Base-by-base conservation (phyloP, 2,797 vertebrate species). In the Enteromius mattozi region DNA sequence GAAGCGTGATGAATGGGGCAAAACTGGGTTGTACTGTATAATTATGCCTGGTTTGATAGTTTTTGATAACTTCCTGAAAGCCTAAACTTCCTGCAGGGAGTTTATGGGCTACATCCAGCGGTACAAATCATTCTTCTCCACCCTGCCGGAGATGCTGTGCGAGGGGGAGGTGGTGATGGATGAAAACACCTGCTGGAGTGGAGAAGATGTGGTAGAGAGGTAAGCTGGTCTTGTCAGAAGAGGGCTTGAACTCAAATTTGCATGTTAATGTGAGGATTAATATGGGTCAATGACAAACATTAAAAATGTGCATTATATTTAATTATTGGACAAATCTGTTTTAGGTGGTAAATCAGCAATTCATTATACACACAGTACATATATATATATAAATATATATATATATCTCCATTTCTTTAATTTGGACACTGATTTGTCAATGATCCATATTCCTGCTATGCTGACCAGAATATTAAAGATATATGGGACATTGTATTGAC, bases 141-240 rank as follows among this genome's bases (percentile, higher is more conserved):
- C 95, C 37, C 87, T 97, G 86, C 95, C 97, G 40, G 96, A 96
- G 86, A 93, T 95, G 87, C 94, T 97, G 51, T 97, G 97, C 77
- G 96, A 97, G 88, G 96, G 95, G 47, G 96, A 96, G 88, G 93
- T 96, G 90, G 95, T 95, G 91, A 94, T 94, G 42, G 96, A 97
- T 87, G 96, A 96, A 90, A 96, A 96, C 84, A 96, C 96, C 30
- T 97, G 97, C 91, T 97, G 97, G 97, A 96, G 95, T 0, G 96
- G 97, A 86, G 94, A 96, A 82, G 96, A 97, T 33, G 96, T 97
- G 7, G 96, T 97, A 6, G 96, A 97, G 85, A 97, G 96, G 96
- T 97, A 93, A 74, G 78, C 19, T n/a, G 33, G 10, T 30, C 59
- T 6, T 33, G 21, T n/a, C 35, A 56, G 21, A 45, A n/a, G 3